Conservation (phyloP, 2,797 vertebrate genomes). For the Parambassis ranga region DNA sequence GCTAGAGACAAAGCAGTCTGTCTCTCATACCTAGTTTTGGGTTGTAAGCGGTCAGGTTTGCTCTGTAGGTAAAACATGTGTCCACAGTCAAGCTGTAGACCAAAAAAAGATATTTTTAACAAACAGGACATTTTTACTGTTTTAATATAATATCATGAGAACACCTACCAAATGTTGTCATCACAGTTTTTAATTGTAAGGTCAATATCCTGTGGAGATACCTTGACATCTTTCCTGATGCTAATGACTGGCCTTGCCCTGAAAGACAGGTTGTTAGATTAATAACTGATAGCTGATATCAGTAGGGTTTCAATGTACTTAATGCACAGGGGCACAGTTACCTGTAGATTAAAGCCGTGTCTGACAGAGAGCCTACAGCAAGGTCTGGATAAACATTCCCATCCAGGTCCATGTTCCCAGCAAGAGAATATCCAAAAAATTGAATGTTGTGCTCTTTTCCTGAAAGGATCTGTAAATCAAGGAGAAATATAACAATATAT, state of each 20-base stretch:
- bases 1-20: no score
- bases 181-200: conserved; percentile 84
- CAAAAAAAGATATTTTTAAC: conserved; percentile 13
- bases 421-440: conserved; percentile 94
- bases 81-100: conserved; percentile 85
- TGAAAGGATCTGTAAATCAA: conserved; percentile 84
- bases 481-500: neutral
- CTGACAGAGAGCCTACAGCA: conserved; percentile 93
- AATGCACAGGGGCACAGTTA: conserved; percentile 41
- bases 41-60: conserved; percentile 84
- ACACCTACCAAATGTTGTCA: conserved; percentile 76
- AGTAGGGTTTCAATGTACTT: neutral
- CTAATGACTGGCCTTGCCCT: conserved; percentile 90
- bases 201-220: conserved; percentile 88
- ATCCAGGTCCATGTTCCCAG: conserved; percentile 97
- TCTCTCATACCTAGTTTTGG: conserved; percentile 89
- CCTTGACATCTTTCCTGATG: conserved; percentile 84
- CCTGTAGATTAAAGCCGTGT: conserved; percentile 92
- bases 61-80: conserved; percentile 89
- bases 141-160: conserved; percentile 9
- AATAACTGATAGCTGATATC: conserved; percentile 5
- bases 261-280: conserved; percentile 25
- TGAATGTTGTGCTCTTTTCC: conserved; percentile 78
- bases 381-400: conserved; percentile 94
- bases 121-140: conserved; percentile 4